Evolutionary conservation across 2,888 invertebrate genomes (phyloP).

Genomic region (Adelphocoris suturalis): DNA sequence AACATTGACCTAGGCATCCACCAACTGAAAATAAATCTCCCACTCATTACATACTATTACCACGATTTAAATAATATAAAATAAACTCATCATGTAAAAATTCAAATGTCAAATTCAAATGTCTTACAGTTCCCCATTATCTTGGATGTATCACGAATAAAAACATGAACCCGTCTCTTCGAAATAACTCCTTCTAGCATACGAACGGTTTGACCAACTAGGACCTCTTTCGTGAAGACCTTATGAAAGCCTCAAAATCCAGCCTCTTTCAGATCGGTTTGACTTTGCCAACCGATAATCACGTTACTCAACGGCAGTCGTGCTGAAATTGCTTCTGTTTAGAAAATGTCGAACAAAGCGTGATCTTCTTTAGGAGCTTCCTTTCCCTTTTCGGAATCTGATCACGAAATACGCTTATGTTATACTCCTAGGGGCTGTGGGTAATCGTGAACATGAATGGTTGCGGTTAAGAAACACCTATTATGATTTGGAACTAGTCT

Average conservation of each 20-base stretch:
- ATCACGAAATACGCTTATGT: slow-evolving; percentile 18
- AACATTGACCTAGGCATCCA: too few species aligned
- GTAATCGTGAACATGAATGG: slow-evolving; percentile 1
- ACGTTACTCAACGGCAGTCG: slow-evolving; percentile 21
- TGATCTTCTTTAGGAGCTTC: slow-evolving; percentile 30
- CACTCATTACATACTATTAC: too few species aligned
- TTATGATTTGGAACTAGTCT: too few species aligned
- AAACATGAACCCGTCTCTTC: too few species aligned
- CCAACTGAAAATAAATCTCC: too few species aligned
- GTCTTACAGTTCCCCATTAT: not conserved
- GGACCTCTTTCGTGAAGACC: too few species aligned
- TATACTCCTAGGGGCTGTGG: not conserved
- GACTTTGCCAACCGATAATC: slow-evolving; percentile 21
- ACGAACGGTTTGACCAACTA: too few species aligned
- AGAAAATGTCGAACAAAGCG: slow-evolving; percentile 26
- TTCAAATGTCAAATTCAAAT: not conserved
- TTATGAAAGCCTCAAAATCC: slow-evolving; percentile 15
- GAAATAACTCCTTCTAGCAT: too few species aligned
- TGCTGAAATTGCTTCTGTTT: slow-evolving; percentile 34
- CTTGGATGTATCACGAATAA: too few species aligned
- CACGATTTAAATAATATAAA: too few species aligned
- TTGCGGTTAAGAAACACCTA: not conserved
- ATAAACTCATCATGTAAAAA: too few species aligned
- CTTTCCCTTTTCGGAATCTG: slow-evolving; percentile 11
- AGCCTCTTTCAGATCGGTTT: not conserved